A percentile compares a stretch with the other conserved stretches of the same genome.
These are phyloP conservation scores for Sebastes nivosus DNA, from an alignment of 2,797 vertebrate genomes.

Conservation along the genomic window DNA sequence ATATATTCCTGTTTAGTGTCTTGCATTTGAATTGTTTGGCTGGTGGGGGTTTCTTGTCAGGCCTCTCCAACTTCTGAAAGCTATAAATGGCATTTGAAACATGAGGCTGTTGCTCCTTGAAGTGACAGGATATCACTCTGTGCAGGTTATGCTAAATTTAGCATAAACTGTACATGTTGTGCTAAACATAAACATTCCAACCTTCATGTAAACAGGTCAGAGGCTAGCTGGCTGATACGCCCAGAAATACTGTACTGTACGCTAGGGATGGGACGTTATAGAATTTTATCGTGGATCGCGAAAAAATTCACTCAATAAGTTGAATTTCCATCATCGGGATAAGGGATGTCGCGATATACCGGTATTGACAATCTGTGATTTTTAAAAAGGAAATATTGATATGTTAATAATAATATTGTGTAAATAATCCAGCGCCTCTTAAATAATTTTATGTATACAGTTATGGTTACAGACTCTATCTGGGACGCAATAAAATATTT, in stretches of 20 bases:
- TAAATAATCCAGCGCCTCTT: no score
- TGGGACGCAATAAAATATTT: no score
- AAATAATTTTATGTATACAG: no score
- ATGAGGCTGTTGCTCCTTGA: constrained; percentile 3
- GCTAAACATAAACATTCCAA: constrained; percentile 51
- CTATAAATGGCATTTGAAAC: constrained; percentile 40
- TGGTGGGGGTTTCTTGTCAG: neutral
- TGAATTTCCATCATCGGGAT: no score
- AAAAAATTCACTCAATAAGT: no score
- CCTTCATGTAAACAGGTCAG: constrained; percentile 6
- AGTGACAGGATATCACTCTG: neutral
- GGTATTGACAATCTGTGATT: no score
- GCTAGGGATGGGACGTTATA: no score
- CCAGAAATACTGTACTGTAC: neutral
- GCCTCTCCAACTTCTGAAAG: neutral
- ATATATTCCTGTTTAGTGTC: neutral
- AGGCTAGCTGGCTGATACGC: neutral
- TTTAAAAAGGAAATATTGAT: no score
- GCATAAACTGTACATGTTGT: neutral
- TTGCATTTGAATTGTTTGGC: neutral
- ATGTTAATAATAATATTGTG: no score
- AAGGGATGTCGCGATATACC: no score
- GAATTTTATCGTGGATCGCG: no score
- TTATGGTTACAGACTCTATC: no score
- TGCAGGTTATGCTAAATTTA: constrained; percentile 29